phyloP scores from a whole-genome alignment of 2,113 vertebrate species.

The Grus americana region DNA sequence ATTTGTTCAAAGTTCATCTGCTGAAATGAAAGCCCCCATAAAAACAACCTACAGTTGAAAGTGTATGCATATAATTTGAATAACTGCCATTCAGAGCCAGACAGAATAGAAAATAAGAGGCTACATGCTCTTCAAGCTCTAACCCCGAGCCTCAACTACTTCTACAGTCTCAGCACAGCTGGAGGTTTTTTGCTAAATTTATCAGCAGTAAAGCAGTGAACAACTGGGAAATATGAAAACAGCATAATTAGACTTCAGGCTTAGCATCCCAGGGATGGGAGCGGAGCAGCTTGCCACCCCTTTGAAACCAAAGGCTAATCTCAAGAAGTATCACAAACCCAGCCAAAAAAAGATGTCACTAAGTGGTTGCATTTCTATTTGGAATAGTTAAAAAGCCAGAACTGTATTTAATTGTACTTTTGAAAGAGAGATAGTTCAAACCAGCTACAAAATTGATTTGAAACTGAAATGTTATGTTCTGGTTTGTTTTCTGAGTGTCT shows the following conservation, averaged over 20 bases:
- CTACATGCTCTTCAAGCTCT: not conserved
- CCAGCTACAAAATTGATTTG: not conserved
- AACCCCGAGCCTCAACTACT: not conserved
- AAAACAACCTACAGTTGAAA: not conserved
- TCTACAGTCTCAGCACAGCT: constrained; percentile 8
- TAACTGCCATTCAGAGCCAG: not conserved
- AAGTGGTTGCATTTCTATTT: not conserved
- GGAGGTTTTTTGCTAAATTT: constrained; percentile 19
- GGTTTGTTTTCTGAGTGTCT: not conserved
- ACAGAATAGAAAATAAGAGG: not conserved
- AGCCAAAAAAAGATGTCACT: not conserved
- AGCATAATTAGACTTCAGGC: not conserved
- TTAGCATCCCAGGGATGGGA: not conserved
- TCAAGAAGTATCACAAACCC: not conserved
- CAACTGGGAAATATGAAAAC: not conserved
- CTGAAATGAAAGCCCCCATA: not conserved
- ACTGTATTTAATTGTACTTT: not conserved
- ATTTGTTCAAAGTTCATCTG: not conserved
- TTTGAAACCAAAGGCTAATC: not conserved
- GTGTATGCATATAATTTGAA: not conserved
- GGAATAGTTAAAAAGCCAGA: not conserved
- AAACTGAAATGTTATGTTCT: not conserved
- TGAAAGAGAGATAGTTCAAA: not conserved
- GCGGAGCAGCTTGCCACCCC: not conserved
- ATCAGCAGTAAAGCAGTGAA: not conserved